phyloP scores from a whole-genome alignment of 2,113 vertebrate genomes.

The Dendrocopos noguchii region DNA sequence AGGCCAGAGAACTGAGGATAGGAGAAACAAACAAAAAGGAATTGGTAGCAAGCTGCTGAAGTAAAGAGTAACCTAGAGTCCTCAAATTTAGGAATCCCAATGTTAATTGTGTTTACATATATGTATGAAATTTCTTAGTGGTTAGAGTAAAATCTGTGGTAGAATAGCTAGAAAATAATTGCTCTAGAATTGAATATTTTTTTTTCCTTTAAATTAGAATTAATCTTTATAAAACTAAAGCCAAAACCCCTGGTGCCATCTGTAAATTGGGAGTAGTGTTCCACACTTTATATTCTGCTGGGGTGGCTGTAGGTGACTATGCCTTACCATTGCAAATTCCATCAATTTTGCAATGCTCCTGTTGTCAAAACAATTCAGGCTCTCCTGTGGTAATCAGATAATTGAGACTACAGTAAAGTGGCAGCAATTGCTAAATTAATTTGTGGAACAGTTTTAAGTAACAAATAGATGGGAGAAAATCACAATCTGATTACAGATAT shows the following conservation, averaged over 20 bases:
- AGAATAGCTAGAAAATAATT: neutral
- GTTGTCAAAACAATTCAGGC: neutral
- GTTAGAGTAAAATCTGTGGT: neutral
- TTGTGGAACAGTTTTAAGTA: neutral
- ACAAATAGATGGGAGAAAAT: constrained; percentile 10
- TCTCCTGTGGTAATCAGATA: neutral
- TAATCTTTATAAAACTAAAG: neutral
- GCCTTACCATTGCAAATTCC: neutral
- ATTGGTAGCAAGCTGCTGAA: neutral
- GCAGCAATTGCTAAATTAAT: constrained; percentile 31
- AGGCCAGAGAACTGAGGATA: neutral
- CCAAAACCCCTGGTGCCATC: neutral
- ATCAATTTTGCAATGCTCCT: neutral
- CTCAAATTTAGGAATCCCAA: neutral
- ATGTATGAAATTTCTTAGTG: neutral
- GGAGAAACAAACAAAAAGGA: neutral
- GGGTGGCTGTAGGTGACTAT: neutral
- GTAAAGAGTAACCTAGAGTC: neutral
- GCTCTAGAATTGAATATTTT: neutral
- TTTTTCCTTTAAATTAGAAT: neutral
- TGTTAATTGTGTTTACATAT: neutral
- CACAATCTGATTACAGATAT: constrained; percentile 35
- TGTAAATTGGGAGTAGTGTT: neutral
- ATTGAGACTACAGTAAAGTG: neutral
- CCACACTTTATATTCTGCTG: neutral